A percentile compares a stretch with the other conserved stretches of the same genome.
Conservation (phyloP, 1,140 invertebrate genomes). For the Caenorhabditis tropicalis region DNA sequence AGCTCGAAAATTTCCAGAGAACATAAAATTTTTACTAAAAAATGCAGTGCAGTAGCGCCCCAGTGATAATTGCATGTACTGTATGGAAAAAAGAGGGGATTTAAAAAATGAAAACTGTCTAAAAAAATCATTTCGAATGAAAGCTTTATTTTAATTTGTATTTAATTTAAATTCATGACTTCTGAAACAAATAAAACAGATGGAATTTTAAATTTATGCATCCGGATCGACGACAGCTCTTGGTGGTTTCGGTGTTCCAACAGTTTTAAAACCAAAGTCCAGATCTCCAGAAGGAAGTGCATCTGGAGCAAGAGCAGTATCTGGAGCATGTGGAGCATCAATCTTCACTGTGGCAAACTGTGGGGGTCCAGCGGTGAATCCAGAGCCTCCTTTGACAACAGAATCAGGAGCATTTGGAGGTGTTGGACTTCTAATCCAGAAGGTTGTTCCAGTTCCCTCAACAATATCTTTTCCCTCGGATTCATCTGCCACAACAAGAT, state of each 20-base stretch:
- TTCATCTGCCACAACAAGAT: not conserved
- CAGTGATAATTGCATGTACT: too few species aligned
- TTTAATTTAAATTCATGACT: too few species aligned
- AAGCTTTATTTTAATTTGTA: too few species aligned
- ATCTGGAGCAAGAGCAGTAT: not conserved
- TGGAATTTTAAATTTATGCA: not conserved
- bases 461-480: not conserved
- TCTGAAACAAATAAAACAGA: too few species aligned
- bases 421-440: constrained; percentile 17
- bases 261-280: not conserved
- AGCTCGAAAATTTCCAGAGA: too few species aligned
- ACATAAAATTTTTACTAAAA: too few species aligned
- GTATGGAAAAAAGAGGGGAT: too few species aligned
- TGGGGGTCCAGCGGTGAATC: not conserved
- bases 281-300: not conserved
- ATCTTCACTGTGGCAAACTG: not conserved
- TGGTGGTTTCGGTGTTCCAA: constrained; percentile 12
- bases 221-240: not conserved
- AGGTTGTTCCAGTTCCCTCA: not conserved
- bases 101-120: too few species aligned
- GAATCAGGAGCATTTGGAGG: not conserved
- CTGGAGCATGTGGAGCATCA: not conserved
- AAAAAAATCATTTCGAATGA: too few species aligned
- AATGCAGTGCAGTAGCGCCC: too few species aligned
- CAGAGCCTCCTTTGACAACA: not conserved